Percentiles rank a stretch among this genome's conserved stretches.
Conservation (phyloP, 2,113 vertebrate genomes). For the Antennarius striatus region DNA sequence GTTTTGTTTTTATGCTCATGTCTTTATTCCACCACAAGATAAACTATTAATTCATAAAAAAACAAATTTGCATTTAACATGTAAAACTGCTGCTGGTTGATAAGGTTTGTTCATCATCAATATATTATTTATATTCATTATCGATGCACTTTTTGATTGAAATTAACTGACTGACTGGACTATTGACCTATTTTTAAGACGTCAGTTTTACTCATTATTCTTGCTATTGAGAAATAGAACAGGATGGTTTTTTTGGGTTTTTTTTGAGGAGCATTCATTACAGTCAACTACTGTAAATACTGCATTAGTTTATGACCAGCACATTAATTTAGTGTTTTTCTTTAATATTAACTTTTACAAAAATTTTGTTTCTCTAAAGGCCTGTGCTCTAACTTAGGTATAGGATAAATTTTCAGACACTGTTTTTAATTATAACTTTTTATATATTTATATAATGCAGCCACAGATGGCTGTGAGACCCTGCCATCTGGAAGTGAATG, state of each 20-base stretch:
- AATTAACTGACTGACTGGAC: too few species aligned
- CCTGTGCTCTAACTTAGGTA: slow-evolving; percentile 6
- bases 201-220: too few species aligned
- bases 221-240: too few species aligned
- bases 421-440: slow-evolving; percentile 26
- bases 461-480: slow-evolving; percentile 65
- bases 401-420: slow-evolving; percentile 52
- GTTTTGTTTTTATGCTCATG: not conserved
- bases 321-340: slow-evolving; percentile 23
- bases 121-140: too few species aligned
- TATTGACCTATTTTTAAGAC: too few species aligned
- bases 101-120: not conserved
- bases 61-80: slow-evolving; percentile 14
- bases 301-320: slow-evolving; percentile 8
- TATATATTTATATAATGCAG: slow-evolving; percentile 41
- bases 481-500: slow-evolving; percentile 61
- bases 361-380: slow-evolving; percentile 27
- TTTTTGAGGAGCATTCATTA: slow-evolving; percentile 1
- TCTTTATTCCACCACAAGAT: slow-evolving; percentile 3
- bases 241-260: too few species aligned
- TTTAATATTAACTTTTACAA: slow-evolving; percentile 24
- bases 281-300: slow-evolving; percentile 10
- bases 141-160: too few species aligned
- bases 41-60: slow-evolving; percentile 9
- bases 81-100: slow-evolving; percentile 29